These are phyloP conservation scores for Tetropium fuscum DNA, from an alignment of 2,888 invertebrate species.

Conservation along the genomic window DNA sequence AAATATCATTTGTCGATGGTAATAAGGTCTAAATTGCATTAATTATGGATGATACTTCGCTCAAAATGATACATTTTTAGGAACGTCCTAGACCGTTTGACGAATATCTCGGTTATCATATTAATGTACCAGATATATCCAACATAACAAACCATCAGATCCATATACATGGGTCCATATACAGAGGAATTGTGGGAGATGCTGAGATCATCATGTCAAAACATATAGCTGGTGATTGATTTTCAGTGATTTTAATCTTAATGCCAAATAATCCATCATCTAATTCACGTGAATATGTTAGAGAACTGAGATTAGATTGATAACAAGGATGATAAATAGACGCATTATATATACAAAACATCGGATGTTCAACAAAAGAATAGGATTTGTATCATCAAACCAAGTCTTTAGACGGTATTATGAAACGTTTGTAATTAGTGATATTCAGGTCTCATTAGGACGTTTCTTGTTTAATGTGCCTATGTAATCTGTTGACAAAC, in stretches of 20 bases:
- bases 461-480: too few species aligned
- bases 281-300: conserved; percentile 3
- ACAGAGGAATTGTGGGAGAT: conserved; percentile 9
- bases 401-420: neutral
- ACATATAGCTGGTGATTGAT: conserved; percentile 9
- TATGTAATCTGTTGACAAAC: too few species aligned
- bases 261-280: conserved; percentile 17
- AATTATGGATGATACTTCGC: too few species aligned
- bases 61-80: too few species aligned
- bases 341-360: conserved; percentile 6
- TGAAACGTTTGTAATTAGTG: conserved; percentile 1
- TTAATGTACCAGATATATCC: neutral
- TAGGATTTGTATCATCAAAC: neutral
- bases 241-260: conserved; percentile 8
- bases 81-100: too few species aligned
- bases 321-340: conserved; percentile 14
- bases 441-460: neutral
- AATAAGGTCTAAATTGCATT: too few species aligned
- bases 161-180: conserved; percentile 2
- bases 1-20: too few species aligned
- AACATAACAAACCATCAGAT: neutral
- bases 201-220: conserved; percentile 18
- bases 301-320: conserved; percentile 5
- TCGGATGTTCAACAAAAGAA: neutral
- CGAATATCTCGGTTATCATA: neutral